Evolutionary conservation across 2,888 invertebrate species (phyloP), one percentile per base, ranked within the genome.

Genomic region (Eucera pruinosa): DNA sequence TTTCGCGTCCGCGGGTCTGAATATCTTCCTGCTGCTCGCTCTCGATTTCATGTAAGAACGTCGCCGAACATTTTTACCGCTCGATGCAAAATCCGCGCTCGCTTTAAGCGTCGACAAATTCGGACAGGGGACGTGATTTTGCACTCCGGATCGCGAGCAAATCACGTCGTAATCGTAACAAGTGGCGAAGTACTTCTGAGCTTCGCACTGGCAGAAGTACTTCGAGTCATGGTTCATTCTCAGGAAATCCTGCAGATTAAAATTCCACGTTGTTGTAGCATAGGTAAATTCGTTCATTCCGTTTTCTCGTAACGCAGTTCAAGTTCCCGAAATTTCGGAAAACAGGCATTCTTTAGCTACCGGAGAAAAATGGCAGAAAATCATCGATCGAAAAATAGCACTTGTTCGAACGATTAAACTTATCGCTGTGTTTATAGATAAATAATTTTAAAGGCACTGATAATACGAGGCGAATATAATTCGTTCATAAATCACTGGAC

Each of bases 171-270:
- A 62, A 77, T 71, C 41, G 30, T 60, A 74, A 58, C 11, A 50
- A 30, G 64, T 55, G 13, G 54, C 23, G 20, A 55, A 57, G 33
- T 55, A 41, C 7, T 48, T 65, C 18, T 52, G 36, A 9, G 43
- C 57, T 11, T 70, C 47, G 15, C 39, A 13, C 6, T 58, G 60
- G 6, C 18, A 66, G 2, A 39, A 20, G 55, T 72, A 78, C n/a
- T 74, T 77, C 4, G 62, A 13, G 11, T 55, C 62, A 50, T 68
- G 80, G 55, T 64, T 62, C 83, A 82, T 86, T 72, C 60, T 80
- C 27, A 89, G 47, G 45, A 85, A 65, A 43, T 88, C 88, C 89
- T 89, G 13, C 30, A n/a, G n/a, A n/a, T n/a, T n/a, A n/a, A n/a
- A n/a, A n/a, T n/a, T n/a, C n/a, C n/a, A n/a, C n/a, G n/a, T n/a